These are phyloP conservation scores for Nycteola revayana DNA, from an alignment of 2,888 invertebrate species.

Conservation along the genomic window DNA sequence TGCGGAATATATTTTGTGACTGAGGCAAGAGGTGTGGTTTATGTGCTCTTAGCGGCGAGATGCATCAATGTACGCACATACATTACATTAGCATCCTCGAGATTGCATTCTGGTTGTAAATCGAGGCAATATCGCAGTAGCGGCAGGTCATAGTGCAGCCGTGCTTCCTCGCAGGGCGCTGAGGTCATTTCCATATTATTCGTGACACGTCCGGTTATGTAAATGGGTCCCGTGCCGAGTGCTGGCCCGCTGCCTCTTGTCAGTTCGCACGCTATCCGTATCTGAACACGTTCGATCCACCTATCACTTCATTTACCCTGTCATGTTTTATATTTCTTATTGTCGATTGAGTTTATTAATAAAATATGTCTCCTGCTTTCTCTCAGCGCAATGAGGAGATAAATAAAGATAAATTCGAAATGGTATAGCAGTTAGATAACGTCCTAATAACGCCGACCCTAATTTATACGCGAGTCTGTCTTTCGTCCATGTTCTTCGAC, in stretches of 20 bases:
- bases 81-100: constrained; percentile 41
- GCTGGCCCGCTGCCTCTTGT: constrained; percentile 25
- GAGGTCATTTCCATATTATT: constrained; percentile 77
- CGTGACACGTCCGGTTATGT: constrained; percentile 76
- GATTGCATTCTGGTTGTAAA: constrained; percentile 54
- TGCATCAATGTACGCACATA: constrained; percentile 32
- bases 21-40: constrained; percentile 18
- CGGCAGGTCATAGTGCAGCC: constrained; percentile 46
- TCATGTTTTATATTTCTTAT: constrained; percentile 22
- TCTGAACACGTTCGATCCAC: constrained; percentile 40
- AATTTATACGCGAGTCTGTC: too few species aligned
- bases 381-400: too few species aligned
- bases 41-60: constrained; percentile 14
- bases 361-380: too few species aligned
- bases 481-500: too few species aligned
- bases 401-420: too few species aligned
- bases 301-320: constrained; percentile 41
- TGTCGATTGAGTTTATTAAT: constrained; percentile 14
- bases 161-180: constrained; percentile 38
- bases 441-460: constrained; percentile 9
- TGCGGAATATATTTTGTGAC: constrained; percentile 18
- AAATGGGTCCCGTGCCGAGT: constrained; percentile 53
- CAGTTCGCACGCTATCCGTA: constrained; percentile 39
- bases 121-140: constrained; percentile 61
- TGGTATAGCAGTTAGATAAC: constrained; percentile 9